A percentile compares a stretch with the other conserved stretches of the same genome.
These are phyloP conservation scores for Steinernema khuongi DNA, from an alignment of 1,140 invertebrate genomes.

Conservation along the genomic window DNA sequence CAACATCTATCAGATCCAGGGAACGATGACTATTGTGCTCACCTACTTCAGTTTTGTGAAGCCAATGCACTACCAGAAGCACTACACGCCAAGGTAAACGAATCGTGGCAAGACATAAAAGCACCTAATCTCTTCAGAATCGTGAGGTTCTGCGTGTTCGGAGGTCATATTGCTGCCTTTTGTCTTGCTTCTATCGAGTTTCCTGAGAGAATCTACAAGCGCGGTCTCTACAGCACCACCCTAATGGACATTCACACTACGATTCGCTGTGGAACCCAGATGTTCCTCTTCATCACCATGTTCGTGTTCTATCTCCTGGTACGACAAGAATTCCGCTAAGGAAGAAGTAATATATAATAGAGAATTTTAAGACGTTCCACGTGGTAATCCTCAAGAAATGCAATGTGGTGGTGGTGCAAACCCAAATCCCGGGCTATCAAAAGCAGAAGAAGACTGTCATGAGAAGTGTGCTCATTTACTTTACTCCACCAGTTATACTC, in stretches of 20 bases:
- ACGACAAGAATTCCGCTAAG: neutral
- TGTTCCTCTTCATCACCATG: slow-evolving; percentile 2
- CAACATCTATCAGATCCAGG: slow-evolving; percentile 11
- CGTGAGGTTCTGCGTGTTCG: neutral
- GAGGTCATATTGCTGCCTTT: neutral
- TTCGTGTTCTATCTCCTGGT: neutral
- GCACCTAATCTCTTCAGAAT: neutral
- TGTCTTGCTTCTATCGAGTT: neutral
- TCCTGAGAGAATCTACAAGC: neutral
- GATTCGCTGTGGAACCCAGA: neutral
- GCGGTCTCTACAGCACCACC: neutral
- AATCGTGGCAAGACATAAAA: neutral
- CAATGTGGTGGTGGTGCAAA: neutral
- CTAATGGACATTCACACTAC: neutral
- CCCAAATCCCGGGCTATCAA: neutral
- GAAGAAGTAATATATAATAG: neutral
- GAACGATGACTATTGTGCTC: neutral
- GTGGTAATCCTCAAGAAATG: neutral
- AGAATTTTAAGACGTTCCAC: neutral
- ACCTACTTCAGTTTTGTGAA: neutral
- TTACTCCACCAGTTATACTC: neutral
- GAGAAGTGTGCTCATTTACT: neutral
- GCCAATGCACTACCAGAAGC: neutral
- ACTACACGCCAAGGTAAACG: neutral
- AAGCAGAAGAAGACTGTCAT: neutral